Base-by-base conservation (phyloP, 2,888 invertebrate genomes). In the Acanthosepion pharaonis region DNA sequence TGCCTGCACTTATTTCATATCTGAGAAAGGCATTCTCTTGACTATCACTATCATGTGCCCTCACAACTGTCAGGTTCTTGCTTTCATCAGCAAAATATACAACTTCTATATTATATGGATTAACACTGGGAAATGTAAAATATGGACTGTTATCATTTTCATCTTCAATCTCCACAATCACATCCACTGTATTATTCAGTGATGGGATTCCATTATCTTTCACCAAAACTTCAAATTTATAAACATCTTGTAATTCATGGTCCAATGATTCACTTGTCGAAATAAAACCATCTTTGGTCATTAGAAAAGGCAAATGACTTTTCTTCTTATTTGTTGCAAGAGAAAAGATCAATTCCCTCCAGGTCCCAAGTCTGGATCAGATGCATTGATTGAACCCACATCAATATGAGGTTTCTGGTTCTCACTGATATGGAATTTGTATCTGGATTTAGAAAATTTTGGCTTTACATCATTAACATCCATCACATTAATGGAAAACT, bases 101-200 rank as follows among this genome's bases (percentile, higher is more conserved):
- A 78, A 78, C 78, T 78, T 78, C 78, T 15, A 78, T 5, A 78
- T 78, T 78, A 15, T 78, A 33, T 78, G 78, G 78, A 78, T 78
- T 78, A 78, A 78, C 78, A 33, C n/a, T n/a, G 78, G 78, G 78
- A 78, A 78, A 78, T 78, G 78, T 78, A 78, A 78, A 78, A 78
- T 78, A 78, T 78, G 78, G 78, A 78, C 78, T 78, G 78, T 78
- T 78, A 78, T 78, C 78, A 78, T 78, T 78, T 78, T 78, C 78
- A 78, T 78, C 78, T 78, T 78, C n/a, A 78, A 78, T n/a, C 78
- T 78, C 78, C n/a, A 78, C 78, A 78, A 78, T 78, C 78, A 78
- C 78, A 78, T 78, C 78, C 78, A 78, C 78, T 78, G 78, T 78
- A 33, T 78, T 78, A 78, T 78, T 78, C n/a, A 78, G 78, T 78